These are phyloP conservation scores for Tiphia femorata DNA, from an alignment of 2,888 invertebrate species.

Conservation along the genomic window DNA sequence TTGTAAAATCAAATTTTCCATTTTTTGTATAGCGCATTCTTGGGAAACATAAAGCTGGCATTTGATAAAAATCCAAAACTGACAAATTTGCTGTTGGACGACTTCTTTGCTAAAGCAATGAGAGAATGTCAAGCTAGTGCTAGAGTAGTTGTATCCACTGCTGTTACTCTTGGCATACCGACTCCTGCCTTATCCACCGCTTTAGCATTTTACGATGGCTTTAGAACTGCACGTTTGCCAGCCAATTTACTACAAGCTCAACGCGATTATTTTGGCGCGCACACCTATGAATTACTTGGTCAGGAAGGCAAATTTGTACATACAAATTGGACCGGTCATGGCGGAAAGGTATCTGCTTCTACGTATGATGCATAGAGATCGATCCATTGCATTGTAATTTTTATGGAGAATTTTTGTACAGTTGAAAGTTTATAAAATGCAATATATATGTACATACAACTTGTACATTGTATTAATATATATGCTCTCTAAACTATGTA, in stretches of 20 bases:
- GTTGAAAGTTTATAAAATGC: neutral
- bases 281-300: conserved; percentile 92
- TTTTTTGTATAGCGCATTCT: conserved; percentile 76
- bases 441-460: too few species aligned
- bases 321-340: conserved; percentile 99
- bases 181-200: conserved; percentile 94
- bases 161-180: conserved; percentile 87
- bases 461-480: too few species aligned
- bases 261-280: conserved; percentile 98
- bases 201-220: conserved; percentile 97
- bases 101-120: conserved; percentile 92
- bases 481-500: too few species aligned
- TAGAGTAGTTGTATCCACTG: conserved; percentile 83
- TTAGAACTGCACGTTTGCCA: conserved; percentile 86
- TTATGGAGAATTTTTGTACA: neutral
- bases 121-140: conserved; percentile 85
- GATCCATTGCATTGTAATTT: neutral
- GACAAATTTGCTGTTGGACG: conserved; percentile 89
- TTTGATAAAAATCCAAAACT: conserved; percentile 90
- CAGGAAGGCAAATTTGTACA: conserved; percentile 92
- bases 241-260: conserved; percentile 98
- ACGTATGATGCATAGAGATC: conserved; percentile 82
- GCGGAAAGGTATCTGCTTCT: conserved; percentile 95
- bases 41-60: conserved; percentile 93
- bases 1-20: neutral